Percentiles rank a stretch among this genome's conserved stretches.
These are phyloP conservation scores for Leucoraja ocellata DNA, from an alignment of 2,797 vertebrate genomes.

Conservation along the genomic window DNA sequence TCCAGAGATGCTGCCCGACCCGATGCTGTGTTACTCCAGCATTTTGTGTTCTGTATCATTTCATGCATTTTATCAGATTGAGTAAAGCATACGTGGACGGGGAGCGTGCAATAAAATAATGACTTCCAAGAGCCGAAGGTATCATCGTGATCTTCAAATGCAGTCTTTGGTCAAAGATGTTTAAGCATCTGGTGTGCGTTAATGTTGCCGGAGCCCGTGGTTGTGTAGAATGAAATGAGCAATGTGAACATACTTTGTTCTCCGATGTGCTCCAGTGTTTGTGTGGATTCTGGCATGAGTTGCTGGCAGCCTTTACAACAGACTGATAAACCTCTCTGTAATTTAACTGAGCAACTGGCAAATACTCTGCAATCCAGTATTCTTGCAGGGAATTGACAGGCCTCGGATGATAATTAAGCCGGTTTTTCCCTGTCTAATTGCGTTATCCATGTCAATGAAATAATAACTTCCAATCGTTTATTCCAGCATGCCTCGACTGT, in stretches of 20 bases:
- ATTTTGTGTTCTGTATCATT: not conserved
- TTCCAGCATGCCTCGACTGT: not conserved
- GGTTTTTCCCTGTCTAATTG: conserved; percentile 17
- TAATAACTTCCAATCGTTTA: conserved; percentile 6
- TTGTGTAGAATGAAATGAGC: conserved; percentile 27
- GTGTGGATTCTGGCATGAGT: not conserved
- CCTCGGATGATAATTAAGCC: not conserved
- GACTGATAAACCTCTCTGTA: not conserved
- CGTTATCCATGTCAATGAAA: conserved; percentile 15
- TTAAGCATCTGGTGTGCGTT: not conserved
- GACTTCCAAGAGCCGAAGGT: conserved; percentile 1
- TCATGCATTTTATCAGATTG: not conserved
- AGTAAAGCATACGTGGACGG: not conserved
- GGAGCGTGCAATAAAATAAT: conserved; percentile 1
- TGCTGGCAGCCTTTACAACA: not conserved
- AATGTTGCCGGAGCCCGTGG: conserved; percentile 3
- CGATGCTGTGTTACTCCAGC: too few species aligned
- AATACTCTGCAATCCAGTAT: not conserved
- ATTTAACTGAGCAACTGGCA: not conserved
- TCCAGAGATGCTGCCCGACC: too few species aligned
- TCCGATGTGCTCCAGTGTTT: not conserved
- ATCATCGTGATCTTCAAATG: not conserved
- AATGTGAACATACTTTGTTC: conserved; percentile 19
- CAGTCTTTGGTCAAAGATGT: not conserved
- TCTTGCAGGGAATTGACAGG: not conserved